Conservation (phyloP, 2,797 vertebrate genomes). For the Lacerta viridis region DNA sequence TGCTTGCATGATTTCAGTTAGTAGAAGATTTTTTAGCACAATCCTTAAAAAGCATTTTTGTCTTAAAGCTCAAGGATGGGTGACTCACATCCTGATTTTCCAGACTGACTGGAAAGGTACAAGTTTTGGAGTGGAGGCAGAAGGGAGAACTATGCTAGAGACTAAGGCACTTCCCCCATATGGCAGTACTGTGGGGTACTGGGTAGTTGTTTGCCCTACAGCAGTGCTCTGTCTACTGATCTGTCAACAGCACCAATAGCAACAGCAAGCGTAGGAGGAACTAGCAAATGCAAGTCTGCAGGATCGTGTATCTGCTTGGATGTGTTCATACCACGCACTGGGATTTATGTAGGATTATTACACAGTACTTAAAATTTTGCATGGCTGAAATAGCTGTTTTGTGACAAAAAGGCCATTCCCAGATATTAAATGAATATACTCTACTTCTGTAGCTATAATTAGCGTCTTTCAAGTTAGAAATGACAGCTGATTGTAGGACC, state of each 20-base stretch:
- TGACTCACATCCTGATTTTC: neutral
- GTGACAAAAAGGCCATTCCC: too few relatives aligned
- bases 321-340: neutral
- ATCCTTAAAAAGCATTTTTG: conserved; percentile 1
- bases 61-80: neutral
- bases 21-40: neutral
- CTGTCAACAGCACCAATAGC: neutral
- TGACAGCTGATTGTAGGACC: neutral
- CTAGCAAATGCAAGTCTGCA: neutral
- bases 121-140: neutral
- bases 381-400: neutral
- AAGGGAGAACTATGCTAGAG: neutral
- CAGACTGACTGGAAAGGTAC: neutral
- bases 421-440: neutral
- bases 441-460: neutral
- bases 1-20: neutral
- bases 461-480: neutral
- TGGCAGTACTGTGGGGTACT: too few relatives aligned
- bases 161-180: neutral
- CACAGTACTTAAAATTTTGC: neutral
- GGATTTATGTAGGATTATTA: neutral
- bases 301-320: neutral
- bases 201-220: neutral
- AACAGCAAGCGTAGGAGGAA: neutral
- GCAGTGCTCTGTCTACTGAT: neutral